phyloP scores from a whole-genome alignment of 2,113 vertebrate species.

The Regulus satrapa region DNA sequence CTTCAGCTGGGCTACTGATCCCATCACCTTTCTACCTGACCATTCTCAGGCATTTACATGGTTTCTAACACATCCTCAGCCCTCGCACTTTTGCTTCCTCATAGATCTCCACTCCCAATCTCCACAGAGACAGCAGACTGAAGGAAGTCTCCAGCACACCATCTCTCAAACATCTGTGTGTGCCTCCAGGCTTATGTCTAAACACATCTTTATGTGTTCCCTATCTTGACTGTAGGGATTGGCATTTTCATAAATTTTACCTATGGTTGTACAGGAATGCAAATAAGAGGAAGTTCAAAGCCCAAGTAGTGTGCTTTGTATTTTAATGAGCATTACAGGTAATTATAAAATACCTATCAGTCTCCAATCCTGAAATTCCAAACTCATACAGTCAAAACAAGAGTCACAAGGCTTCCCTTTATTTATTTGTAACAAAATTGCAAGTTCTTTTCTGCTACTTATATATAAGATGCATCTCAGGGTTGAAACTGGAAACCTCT shows the following conservation, averaged over 20 bases:
- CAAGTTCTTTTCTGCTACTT: neutral
- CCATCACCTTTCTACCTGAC: neutral
- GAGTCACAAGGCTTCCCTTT: neutral
- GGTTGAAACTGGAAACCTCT: neutral
- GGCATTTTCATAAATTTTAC: slow-evolving; percentile 12
- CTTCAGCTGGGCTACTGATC: neutral
- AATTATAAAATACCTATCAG: neutral
- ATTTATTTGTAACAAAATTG: neutral
- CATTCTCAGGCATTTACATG: neutral
- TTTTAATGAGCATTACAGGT: slow-evolving; percentile 4
- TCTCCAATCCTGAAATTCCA: neutral
- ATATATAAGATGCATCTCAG: neutral
- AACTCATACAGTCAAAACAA: neutral
- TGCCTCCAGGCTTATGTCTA: neutral
- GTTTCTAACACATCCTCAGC: neutral
- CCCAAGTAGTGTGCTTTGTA: neutral
- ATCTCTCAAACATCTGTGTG: neutral
- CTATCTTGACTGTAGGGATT: neutral
- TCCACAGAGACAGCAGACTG: neutral
- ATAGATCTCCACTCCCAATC: neutral
- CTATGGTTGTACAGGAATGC: slow-evolving; percentile 23
- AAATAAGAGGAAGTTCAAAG: slow-evolving; percentile 61
- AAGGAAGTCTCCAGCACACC: neutral
- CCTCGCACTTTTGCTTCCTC: neutral
- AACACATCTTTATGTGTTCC: neutral